These are phyloP conservation scores for Coilia nasus DNA, from an alignment of 2,797 vertebrate genomes.

Conservation along the genomic window DNA sequence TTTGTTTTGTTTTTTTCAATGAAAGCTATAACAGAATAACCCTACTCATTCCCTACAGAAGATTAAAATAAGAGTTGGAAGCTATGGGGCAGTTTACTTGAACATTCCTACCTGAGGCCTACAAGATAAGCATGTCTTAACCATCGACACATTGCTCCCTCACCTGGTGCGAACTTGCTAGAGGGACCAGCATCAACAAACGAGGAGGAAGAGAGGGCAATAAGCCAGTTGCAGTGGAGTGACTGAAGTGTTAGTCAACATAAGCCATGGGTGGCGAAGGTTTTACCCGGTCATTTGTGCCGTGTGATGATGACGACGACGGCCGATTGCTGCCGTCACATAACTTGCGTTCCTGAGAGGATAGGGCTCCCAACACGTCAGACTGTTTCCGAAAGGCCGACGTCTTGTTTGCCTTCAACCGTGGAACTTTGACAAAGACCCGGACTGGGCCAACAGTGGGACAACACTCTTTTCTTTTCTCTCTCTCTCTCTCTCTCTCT, in stretches of 20 bases:
- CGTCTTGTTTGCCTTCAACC: too few species aligned
- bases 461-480: not conserved
- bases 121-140: conserved; percentile 2
- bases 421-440: not conserved
- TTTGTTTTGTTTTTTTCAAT: conserved; percentile 13
- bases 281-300: not conserved
- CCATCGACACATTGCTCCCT: not conserved
- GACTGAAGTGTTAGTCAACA: not conserved
- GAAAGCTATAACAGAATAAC: conserved; percentile 16
- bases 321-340: too few species aligned
- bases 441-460: not conserved
- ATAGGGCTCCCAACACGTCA: too few species aligned
- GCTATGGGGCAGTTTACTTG: conserved; percentile 20
- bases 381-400: too few species aligned
- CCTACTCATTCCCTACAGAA: conserved; percentile 10
- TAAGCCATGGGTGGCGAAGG: not conserved
- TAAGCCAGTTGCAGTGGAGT: not conserved
- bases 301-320: not conserved
- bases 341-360: not conserved
- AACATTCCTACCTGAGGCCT: conserved; percentile 23
- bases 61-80: not conserved
- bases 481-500: not conserved
- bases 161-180: not conserved
- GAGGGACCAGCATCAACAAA: not conserved
- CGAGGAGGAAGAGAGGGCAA: not conserved